phyloP scores from a whole-genome alignment of 2,797 vertebrate genomes.

The Rhinoraja longicauda region DNA sequence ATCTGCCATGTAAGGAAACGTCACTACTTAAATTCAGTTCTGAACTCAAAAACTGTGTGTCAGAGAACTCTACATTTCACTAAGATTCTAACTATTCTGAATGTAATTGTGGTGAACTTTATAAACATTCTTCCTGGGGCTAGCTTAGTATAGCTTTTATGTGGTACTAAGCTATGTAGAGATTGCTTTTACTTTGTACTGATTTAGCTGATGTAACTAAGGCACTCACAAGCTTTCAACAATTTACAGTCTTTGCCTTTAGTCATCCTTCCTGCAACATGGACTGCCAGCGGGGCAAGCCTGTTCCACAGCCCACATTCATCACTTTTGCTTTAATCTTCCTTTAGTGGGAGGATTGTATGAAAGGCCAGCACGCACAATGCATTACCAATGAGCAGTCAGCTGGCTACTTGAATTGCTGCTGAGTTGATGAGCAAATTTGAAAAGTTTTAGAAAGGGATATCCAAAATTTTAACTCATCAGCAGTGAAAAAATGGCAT shows the following conservation, averaged over 20 bases:
- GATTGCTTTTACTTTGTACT: not conserved
- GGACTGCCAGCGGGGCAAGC: too few relatives aligned
- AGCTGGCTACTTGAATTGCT: too few relatives aligned
- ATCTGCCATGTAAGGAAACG: not conserved
- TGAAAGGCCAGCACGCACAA: too few relatives aligned
- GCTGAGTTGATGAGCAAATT: too few relatives aligned
- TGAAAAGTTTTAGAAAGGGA: too few relatives aligned
- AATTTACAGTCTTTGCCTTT: not conserved
- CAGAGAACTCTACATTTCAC: not conserved
- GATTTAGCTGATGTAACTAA: not conserved
- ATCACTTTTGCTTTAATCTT: too few relatives aligned
- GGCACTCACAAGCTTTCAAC: not conserved
- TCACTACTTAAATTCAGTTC: not conserved
- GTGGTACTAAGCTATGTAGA: not conserved
- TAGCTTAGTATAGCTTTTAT: not conserved
- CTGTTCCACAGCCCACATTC: too few relatives aligned
- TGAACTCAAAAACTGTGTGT: too few relatives aligned
- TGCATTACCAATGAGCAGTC: too few relatives aligned
- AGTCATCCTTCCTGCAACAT: not conserved
- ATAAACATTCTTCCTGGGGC: not conserved
- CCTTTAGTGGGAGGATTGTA: too few relatives aligned
- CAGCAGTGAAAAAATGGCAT: too few relatives aligned
- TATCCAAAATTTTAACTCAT: too few relatives aligned
- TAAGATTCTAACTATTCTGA: not conserved
- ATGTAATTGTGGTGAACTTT: not conserved